Evolutionary conservation across 2,113 vertebrate species (phyloP), one percentile per base, ranked within the genome.

Genomic region (Chionomys nivalis): DNA sequence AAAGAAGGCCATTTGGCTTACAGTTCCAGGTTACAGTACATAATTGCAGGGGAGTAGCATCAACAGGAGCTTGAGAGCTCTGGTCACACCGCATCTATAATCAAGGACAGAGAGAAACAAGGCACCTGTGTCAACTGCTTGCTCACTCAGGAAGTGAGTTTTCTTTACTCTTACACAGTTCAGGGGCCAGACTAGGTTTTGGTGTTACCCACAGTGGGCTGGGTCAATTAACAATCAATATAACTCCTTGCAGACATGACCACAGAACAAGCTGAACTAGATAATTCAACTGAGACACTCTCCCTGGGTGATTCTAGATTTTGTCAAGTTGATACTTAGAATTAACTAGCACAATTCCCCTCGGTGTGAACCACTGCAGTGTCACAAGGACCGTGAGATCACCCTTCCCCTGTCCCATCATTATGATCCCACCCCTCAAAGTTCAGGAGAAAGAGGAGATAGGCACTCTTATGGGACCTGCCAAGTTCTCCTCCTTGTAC

Each of bases 371-470:
- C 24, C 72, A 23, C 1, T 17, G 8, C 52, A 52, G n/a, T 31
- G 12, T 39, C 33, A 7, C 21, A 39, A 44, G 87, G 68, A 47
- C 31, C 5, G 0, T 14, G 33, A 28, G 36, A 5, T 8, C 7
- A 85, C n/a, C 4, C 65, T 87, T 65, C 13, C 0, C 3, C 26
- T 83, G 47, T 4, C 1, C 55, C 4, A 1, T 12, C 44, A 47
- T 7, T 49, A 1, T 13, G 33, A 24, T 23, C 55, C 28, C 3
- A 6, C 44, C 78, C 5, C 4, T 42, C 47, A 28, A 19, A 19
- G 33, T 23, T 42, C 0, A 61, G 26, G 58, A 17, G 16, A 55
- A 0, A 0, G 21, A 63, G 66, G 5, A 28, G 6, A 28, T 5
- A 58, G 5, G 19, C 0, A 1, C 4, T 12, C 28, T 33, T 16